phyloP scores from a whole-genome alignment of 2,113 vertebrate genomes.

The Myrmecobius fasciatus region DNA sequence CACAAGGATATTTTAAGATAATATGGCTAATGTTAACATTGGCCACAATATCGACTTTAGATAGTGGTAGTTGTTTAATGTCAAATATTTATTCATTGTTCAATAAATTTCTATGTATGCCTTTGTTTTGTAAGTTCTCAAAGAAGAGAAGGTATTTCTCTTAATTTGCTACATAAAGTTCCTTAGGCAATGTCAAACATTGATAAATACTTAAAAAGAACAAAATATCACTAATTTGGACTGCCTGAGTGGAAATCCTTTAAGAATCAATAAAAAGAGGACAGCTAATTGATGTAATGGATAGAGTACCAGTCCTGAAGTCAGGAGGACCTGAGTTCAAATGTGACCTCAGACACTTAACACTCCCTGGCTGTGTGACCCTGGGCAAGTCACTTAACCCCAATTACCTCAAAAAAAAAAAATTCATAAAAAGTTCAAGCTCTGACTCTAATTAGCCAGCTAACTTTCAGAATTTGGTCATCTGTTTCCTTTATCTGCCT shows the following conservation, averaged over 20 bases:
- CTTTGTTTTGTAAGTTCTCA: slow-evolving; percentile 39
- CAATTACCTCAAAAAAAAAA: no score
- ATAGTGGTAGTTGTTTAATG: background rate
- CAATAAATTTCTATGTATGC: background rate
- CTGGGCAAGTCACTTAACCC: no score
- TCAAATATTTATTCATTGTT: background rate
- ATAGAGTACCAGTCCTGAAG: no score
- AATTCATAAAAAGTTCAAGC: background rate
- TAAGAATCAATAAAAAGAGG: slow-evolving; percentile 12
- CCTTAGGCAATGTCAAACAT: background rate
- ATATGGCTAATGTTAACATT: background rate
- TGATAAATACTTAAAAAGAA: slow-evolving; percentile 33
- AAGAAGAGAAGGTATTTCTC: slow-evolving; percentile 23
- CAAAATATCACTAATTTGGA: slow-evolving; percentile 25
- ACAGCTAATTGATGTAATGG: no score
- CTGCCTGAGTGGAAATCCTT: slow-evolving; percentile 6
- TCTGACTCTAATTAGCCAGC: background rate
- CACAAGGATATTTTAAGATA: background rate
- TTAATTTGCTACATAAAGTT: slow-evolving; percentile 40
- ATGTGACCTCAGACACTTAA: no score
- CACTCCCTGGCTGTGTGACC: no score
- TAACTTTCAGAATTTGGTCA: background rate
- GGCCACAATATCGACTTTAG: background rate
- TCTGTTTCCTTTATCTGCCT: background rate
- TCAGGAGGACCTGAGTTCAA: no score